These are phyloP conservation scores for Gymnopithys bicolor DNA, from an alignment of 2,797 vertebrate genomes.

Conservation along the genomic window DNA sequence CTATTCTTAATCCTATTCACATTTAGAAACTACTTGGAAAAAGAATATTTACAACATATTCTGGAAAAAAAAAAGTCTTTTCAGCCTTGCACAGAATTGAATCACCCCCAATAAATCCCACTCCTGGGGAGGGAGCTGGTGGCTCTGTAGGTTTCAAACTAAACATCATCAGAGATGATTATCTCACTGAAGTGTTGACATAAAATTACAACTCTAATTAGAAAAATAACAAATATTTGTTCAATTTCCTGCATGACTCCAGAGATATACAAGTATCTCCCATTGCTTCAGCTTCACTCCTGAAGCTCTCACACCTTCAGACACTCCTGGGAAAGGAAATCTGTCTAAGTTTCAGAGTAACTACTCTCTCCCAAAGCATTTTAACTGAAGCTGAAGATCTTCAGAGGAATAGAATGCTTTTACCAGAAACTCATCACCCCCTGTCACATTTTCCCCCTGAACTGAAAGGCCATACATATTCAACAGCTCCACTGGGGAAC, in stretches of 20 bases:
- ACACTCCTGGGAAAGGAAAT: not conserved
- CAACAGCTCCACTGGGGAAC: not conserved
- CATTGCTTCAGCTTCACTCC: not conserved
- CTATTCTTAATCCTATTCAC: not conserved
- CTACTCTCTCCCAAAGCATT: not conserved
- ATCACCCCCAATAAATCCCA: not conserved
- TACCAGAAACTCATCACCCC: not conserved
- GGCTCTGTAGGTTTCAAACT: not conserved
- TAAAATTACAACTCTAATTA: not conserved
- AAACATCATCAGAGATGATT: not conserved
- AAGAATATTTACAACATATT: not conserved
- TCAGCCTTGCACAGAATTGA: not conserved
- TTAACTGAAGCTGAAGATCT: not conserved
- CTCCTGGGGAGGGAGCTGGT: not conserved
- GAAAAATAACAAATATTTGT: not conserved
- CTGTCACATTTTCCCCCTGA: not conserved
- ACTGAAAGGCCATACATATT: not conserved
- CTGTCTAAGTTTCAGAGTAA: not conserved
- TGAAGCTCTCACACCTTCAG: not conserved
- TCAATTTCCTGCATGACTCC: not conserved
- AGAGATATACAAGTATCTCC: not conserved
- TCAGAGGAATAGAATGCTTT: not conserved
- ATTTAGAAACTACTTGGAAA: not conserved
- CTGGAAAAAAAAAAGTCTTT: not conserved
- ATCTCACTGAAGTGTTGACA: not conserved